Evolutionary conservation across 2,888 invertebrate species (phyloP).

Genomic region (Synanthedon vespiformis): DNA sequence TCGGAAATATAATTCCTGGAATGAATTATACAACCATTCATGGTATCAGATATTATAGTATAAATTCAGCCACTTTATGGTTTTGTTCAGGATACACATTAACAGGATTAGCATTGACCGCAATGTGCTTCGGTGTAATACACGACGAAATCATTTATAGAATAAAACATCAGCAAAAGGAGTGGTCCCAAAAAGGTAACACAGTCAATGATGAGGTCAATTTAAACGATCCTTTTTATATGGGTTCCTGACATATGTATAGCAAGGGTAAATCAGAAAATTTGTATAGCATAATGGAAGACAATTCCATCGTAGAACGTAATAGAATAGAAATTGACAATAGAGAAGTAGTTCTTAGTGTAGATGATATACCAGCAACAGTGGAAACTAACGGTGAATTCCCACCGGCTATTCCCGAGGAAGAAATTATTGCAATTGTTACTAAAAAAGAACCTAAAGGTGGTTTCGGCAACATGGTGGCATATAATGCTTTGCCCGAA

Average conservation of each 20-base stretch:
- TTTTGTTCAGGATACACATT: constrained; percentile 90
- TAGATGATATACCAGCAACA: constrained; percentile 57
- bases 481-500: constrained; percentile 64
- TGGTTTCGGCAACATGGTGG: constrained; percentile 62
- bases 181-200: constrained; percentile 73
- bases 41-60: constrained; percentile 66
- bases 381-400: constrained; percentile 42
- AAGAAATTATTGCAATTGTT: constrained; percentile 63
- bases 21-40: constrained; percentile 64
- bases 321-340: constrained; percentile 61
- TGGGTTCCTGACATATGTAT: constrained; percentile 82
- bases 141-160: constrained; percentile 90
- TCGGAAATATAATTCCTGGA: constrained; percentile 87
- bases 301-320: constrained; percentile 52
- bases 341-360: constrained; percentile 61
- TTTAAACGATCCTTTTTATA: constrained; percentile 74
- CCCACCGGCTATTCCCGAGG: constrained; percentile 54
- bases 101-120: constrained; percentile 87
- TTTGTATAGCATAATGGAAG: constrained; percentile 71
- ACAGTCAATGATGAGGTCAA: constrained; percentile 76
- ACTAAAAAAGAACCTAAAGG: constrained; percentile 63
- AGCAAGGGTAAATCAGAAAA: constrained; percentile 65
- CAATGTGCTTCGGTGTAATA: constrained; percentile 91
- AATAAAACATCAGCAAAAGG: constrained; percentile 77
- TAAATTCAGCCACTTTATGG: constrained; percentile 82